Evolutionary conservation across 2,888 invertebrate species (phyloP).

Genomic region (Amaurobius ferox): DNA sequence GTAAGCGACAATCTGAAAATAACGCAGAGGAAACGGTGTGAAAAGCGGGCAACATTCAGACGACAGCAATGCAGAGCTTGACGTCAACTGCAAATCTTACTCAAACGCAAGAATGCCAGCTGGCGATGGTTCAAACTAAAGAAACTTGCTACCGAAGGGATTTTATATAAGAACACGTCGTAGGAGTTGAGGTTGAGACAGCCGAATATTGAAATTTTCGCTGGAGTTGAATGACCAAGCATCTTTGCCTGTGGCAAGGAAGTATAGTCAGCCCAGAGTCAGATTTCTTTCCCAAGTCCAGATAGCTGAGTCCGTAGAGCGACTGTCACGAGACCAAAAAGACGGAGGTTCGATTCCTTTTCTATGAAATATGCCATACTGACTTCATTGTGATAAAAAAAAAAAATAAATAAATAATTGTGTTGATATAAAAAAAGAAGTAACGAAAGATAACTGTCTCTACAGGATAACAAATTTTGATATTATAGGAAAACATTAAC

Average conservation of each 20-base stretch:
- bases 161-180: neutral
- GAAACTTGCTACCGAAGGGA: neutral
- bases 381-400: no score
- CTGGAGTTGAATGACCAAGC: neutral
- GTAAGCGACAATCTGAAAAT: neutral
- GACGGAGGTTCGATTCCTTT: no score
- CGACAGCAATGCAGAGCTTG: neutral
- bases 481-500: no score
- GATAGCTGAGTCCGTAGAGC: no score
- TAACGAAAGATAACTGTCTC: no score
- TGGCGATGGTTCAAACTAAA: neutral
- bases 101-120: constrained; percentile 4
- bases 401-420: no score
- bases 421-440: no score
- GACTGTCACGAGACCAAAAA: no score
- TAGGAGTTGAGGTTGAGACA: neutral
- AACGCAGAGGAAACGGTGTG: neutral
- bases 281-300: no score
- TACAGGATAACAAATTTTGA: no score
- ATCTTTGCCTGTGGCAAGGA: neutral
- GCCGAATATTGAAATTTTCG: neutral
- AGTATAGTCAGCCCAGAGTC: no score
- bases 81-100: neutral
- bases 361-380: no score
- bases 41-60: constrained; percentile 4